Conservation (phyloP, 2,888 invertebrate genomes). For the Pammene fasciana region DNA sequence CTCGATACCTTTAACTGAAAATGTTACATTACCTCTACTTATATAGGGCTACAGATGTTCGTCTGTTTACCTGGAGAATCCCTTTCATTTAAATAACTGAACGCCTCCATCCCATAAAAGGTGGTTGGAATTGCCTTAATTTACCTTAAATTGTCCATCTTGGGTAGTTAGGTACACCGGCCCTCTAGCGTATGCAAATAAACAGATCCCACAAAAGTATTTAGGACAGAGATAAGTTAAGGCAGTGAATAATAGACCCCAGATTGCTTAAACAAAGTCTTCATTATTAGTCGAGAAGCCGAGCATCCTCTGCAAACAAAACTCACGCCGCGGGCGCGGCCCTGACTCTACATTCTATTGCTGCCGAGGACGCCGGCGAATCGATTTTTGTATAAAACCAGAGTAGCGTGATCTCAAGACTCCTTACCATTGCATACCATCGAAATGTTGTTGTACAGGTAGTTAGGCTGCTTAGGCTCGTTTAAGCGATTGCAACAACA, state of each 20-base stretch:
- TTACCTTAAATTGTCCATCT: conserved; percentile 52
- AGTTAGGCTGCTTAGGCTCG: background rate
- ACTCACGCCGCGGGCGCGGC: conserved; percentile 46
- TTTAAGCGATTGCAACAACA: background rate
- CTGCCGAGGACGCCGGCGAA: background rate
- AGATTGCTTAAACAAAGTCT: conserved; percentile 61
- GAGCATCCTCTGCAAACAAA: conserved; percentile 53
- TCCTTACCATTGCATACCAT: background rate
- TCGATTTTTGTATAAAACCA: background rate
- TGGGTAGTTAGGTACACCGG: conserved; percentile 46
- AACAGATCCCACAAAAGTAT: conserved; percentile 50
- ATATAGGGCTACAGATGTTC: conserved; percentile 38
- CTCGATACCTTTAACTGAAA: conserved; percentile 19
- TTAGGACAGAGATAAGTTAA: conserved; percentile 54
- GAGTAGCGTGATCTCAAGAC: background rate
- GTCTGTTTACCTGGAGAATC: conserved; percentile 37
- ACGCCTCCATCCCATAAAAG: conserved; percentile 44
- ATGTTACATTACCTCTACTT: conserved; percentile 30
- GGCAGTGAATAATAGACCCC: conserved; percentile 58
- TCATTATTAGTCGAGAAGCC: conserved; percentile 55
- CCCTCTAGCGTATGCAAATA: conserved; percentile 53
- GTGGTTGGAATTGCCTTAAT: conserved; percentile 49
- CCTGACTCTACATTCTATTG: background rate
- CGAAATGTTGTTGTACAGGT: background rate
- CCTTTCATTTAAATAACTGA: conserved; percentile 46